phyloP scores from a whole-genome alignment of 2,888 invertebrate species.

The Exocentrus adspersus region DNA sequence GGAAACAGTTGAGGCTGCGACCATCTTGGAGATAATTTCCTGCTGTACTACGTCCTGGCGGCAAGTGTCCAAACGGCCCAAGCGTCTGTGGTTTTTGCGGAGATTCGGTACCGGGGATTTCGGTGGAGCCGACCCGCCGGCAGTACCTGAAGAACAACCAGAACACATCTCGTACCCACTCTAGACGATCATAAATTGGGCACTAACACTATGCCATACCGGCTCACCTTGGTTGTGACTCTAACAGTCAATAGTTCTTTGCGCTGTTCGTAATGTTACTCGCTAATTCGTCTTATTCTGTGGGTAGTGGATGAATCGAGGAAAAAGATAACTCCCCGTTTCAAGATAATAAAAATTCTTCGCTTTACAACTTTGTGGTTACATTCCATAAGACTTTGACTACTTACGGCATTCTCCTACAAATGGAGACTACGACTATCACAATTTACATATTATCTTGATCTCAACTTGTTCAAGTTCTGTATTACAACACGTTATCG shows the following conservation, averaged over 20 bases:
- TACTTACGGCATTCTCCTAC: too few species aligned
- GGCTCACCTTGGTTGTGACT: constrained; percentile 51
- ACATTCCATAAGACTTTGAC: too few species aligned
- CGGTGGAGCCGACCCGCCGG: constrained; percentile 32
- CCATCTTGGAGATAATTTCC: too few species aligned
- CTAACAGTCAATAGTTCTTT: constrained; percentile 42
- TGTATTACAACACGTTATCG: too few species aligned
- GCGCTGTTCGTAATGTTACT: constrained; percentile 24
- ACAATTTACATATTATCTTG: too few species aligned
- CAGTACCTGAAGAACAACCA: constrained; percentile 41
- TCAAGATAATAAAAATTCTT: too few species aligned
- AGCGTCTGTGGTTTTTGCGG: constrained; percentile 31
- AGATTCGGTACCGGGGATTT: constrained; percentile 30
- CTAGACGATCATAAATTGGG: constrained; percentile 52
- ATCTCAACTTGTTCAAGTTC: too few species aligned
- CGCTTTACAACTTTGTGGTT: too few species aligned
- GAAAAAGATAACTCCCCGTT: too few species aligned
- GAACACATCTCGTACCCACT: constrained; percentile 45
- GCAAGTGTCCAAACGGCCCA: neutral
- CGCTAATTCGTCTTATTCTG: constrained; percentile 22
- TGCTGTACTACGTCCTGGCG: constrained; percentile 29
- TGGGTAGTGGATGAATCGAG: too few species aligned
- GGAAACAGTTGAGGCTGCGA: too few species aligned
- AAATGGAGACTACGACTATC: too few species aligned
- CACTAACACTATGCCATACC: constrained; percentile 47